phyloP scores from a whole-genome alignment of 1,140 invertebrate species.

The Brachionus plicatilis region DNA sequence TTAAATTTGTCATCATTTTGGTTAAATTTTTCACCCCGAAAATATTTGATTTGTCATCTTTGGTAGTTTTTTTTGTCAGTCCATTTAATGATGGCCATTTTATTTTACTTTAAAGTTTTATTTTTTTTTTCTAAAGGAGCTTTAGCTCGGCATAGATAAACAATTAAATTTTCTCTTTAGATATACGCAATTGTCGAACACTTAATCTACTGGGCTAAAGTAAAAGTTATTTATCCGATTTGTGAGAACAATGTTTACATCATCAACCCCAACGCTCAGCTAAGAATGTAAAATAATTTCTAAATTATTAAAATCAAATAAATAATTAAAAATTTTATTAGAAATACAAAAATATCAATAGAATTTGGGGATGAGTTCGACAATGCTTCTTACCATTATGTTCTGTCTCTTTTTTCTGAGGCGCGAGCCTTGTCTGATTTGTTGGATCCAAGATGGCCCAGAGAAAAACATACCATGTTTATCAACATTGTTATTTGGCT shows the following conservation, averaged over 20 bases:
- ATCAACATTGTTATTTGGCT: conserved; percentile 6
- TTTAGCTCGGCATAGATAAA: too few relatives aligned
- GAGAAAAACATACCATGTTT: conserved; percentile 17
- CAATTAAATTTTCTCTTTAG: neutral
- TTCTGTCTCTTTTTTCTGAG: neutral
- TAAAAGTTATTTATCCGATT: conserved; percentile 29
- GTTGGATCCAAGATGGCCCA: neutral
- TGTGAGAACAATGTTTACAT: conserved; percentile 24
- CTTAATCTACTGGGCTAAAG: conserved; percentile 31
- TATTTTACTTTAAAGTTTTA: too few relatives aligned
- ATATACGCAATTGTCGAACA: conserved; percentile 19
- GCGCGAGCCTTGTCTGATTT: neutral
- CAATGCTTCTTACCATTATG: neutral
- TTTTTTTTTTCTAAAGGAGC: too few relatives aligned
- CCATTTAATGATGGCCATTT: too few relatives aligned
- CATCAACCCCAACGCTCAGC: neutral
- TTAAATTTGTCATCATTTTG: too few relatives aligned
- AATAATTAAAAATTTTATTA: neutral
- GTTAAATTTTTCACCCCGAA: too few relatives aligned
- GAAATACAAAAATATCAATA: neutral
- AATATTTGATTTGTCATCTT: too few relatives aligned
- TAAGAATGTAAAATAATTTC: neutral
- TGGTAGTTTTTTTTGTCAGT: too few relatives aligned
- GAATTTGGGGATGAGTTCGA: conserved; percentile 8
- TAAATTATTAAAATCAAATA: neutral